Evolutionary conservation across 2,797 vertebrate species (phyloP), one percentile per base, ranked within the genome.

Genomic region (Corythornis leucogaster): DNA sequence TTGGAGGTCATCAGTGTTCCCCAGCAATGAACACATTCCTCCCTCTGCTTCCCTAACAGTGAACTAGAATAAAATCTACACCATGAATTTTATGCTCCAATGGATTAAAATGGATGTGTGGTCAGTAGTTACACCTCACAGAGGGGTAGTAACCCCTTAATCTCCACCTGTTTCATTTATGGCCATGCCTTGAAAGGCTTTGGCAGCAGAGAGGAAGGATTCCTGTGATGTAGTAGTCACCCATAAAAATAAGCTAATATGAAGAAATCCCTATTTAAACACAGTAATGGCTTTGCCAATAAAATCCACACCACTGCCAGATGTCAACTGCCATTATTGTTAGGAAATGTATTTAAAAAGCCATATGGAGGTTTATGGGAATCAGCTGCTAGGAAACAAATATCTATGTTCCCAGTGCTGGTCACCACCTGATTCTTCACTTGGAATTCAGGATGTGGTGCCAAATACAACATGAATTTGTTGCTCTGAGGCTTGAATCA

Each of bases 281-380:
- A 43, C 8, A 67, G 30, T 46, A 57, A 64, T 5, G 2, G 51
- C 45, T 84, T 85, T 84, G 45, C 40, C 62, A 78, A 54, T 91
- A 76, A 89, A 94, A 74, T 70, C 66, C 62, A 53, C 8, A 20
- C 55, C 84, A 61, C 46, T 81, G 51, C 86, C 71, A 94, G 80
- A 93, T 87, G 73, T 84, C 89, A 93, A 80, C 57, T 88, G 87
- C 50, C 33, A 1, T 76, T 91, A 48, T 80, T 91, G 54, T 80
- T 92, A 87, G 73, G 30, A 95, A 58, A n/a, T 45, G 30, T 78
- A n/a, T 89, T 90, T 85, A 38, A 64, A 85, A 89, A 87, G 35
- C 57, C 69, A 64, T 80, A 61, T 83, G 87, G 85, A 79, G 14
- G 10, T 83, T 96, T 95, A 95, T 85, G 38, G 50, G 79, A 93